These are phyloP conservation scores for Lontra canadensis DNA, from an alignment of 2,113 vertebrate species.

Conservation along the genomic window DNA sequence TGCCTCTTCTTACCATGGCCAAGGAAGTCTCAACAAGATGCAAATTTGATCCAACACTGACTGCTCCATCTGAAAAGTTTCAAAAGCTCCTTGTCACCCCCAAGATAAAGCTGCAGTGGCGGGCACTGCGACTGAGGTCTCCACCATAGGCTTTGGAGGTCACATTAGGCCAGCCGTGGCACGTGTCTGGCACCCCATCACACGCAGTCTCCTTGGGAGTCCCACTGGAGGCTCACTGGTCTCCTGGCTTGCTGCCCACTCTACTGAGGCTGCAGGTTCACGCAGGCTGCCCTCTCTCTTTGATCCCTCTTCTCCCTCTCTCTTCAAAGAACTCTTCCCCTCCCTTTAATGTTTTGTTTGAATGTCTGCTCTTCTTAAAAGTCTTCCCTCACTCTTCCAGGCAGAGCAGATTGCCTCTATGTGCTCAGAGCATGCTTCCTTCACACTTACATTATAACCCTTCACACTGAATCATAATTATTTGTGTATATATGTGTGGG, in stretches of 20 bases:
- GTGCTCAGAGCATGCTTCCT: not conserved
- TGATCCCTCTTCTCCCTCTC: not conserved
- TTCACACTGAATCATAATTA: not conserved
- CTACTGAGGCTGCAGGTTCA: not conserved
- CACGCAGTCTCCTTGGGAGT: not conserved
- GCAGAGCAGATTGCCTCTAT: not conserved
- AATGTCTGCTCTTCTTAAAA: conserved; percentile 7
- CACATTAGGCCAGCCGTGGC: accelerated
- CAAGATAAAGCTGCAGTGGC: not conserved
- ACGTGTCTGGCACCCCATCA: accelerated
- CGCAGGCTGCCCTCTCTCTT: not conserved
- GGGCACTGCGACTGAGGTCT: not conserved
- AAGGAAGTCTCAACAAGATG: not conserved
- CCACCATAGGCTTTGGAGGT: accelerated
- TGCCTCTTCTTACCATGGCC: not conserved
- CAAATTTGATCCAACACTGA: not conserved
- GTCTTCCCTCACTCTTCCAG: not conserved
- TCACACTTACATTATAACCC: not conserved
- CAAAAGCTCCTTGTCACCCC: not conserved
- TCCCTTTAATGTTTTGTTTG: not conserved
- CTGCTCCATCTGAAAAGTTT: not conserved
- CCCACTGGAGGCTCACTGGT: not conserved
- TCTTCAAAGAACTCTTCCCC: not conserved
- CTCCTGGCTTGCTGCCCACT: not conserved
- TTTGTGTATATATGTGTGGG: not conserved